Percentiles rank a stretch among this genome's conserved stretches.
These are phyloP conservation scores for Apus apus DNA, from an alignment of 2,113 vertebrate species.

Conservation along the genomic window DNA sequence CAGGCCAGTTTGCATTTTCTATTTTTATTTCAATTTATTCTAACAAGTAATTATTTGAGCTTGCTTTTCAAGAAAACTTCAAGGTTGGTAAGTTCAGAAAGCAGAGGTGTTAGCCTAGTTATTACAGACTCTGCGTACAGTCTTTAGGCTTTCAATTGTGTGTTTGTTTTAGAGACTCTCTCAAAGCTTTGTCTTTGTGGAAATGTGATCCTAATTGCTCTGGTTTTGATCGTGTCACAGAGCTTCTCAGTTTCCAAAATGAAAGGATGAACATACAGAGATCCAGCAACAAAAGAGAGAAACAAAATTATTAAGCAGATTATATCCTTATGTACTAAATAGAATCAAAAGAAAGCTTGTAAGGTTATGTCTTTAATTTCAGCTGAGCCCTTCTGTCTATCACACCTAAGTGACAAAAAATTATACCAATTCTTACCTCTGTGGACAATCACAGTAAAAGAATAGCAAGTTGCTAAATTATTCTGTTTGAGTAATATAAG, in stretches of 20 bases:
- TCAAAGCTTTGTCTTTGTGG: conserved; percentile 15
- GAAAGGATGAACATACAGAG: neutral
- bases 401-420: neutral
- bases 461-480: conserved; percentile 1
- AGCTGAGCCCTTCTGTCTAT: neutral
- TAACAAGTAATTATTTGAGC: neutral
- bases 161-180: neutral
- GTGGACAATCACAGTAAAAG: neutral
- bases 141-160: neutral
- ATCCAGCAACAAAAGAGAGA: conserved; percentile 21
- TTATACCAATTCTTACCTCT: neutral
- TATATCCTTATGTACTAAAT: neutral
- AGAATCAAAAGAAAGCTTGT: conserved; percentile 23
- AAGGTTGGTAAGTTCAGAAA: neutral
- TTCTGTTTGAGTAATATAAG: neutral
- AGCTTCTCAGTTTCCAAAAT: neutral
- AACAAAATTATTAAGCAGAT: neutral
- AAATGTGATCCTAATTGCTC: neutral
- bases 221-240: conserved; percentile 6
- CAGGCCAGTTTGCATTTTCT: neutral
- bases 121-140: neutral
- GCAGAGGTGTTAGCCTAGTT: neutral
- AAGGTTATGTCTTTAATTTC: conserved; percentile 20
- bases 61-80: neutral
- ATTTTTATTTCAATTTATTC: neutral